Evolutionary conservation across 92 coral and sea anemone genomes (phyloP).

Genomic region (Porites evermanni): DNA sequence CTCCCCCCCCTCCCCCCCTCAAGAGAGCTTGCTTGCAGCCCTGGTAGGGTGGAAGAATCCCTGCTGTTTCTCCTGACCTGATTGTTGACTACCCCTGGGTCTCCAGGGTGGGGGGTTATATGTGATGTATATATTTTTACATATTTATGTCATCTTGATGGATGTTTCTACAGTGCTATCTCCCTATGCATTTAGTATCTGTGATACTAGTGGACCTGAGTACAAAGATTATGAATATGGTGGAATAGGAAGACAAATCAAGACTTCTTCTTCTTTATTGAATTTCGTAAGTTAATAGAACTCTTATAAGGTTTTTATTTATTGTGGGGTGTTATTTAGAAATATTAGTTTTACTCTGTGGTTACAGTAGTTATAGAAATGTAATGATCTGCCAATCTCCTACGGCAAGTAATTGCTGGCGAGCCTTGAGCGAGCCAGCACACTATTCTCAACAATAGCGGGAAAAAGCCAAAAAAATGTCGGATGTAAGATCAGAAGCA

Average conservation of each 20-base stretch:
- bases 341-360: not conserved
- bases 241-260: constrained; percentile 86
- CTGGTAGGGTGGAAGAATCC: no score
- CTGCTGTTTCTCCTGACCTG: no score
- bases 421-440: no score
- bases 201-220: constrained; percentile 87
- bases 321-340: not conserved
- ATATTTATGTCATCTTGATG: not conserved
- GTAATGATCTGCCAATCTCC: not conserved
- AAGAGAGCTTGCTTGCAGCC: no score
- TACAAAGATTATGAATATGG: constrained; percentile 77
- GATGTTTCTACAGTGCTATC: constrained; percentile 71
- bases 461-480: no score
- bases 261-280: constrained; percentile 64
- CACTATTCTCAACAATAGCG: no score
- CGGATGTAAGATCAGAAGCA: no score
- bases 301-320: not conserved
- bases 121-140: not conserved
- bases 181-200: constrained; percentile 92
- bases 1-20: no score
- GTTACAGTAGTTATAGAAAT: not conserved
- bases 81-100: no score
- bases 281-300: constrained; percentile 75
- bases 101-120: no score
- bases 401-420: no score